These are phyloP conservation scores for Eurytemora carolleeae DNA, from an alignment of 1,140 invertebrate genomes.

Conservation along the genomic window DNA sequence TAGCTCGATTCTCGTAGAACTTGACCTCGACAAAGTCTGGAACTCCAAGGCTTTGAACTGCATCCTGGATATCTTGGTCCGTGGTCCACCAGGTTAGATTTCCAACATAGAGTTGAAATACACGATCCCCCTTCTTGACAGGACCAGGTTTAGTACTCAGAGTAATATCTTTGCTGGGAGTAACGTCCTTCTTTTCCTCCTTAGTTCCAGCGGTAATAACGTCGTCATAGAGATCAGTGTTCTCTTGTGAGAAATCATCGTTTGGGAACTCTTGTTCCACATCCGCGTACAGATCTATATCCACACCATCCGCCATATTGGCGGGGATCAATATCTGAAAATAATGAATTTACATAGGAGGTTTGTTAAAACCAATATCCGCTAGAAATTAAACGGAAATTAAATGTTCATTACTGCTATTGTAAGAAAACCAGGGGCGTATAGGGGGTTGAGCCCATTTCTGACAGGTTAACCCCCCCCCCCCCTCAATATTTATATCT, in stretches of 20 bases:
- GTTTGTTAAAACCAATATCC: no score
- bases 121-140: slow-evolving; percentile 42
- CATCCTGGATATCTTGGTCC: slow-evolving; percentile 80
- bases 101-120: slow-evolving; percentile 79
- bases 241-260: slow-evolving; percentile 20
- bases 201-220: slow-evolving; percentile 42
- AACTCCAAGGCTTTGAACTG: slow-evolving; percentile 63
- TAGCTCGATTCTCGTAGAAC: slow-evolving; percentile 97
- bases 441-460: no score
- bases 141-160: slow-evolving; percentile 16
- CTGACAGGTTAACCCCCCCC: no score
- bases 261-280: slow-evolving; percentile 11
- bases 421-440: no score
- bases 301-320: slow-evolving; percentile 80
- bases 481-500: no score
- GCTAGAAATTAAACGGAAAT: no score
- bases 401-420: no score
- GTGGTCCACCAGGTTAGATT: slow-evolving; percentile 92
- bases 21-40: slow-evolving; percentile 91
- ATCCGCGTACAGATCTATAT: slow-evolving; percentile 89
- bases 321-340: no score
- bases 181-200: no score
- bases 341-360: no score
- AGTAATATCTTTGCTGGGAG: no score
- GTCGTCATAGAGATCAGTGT: slow-evolving; percentile 74